Percentiles rank a stretch among this genome's conserved stretches.
Evolutionary conservation across 2,113 vertebrate genomes (phyloP).

Genomic region (Antigone vipio): DNA sequence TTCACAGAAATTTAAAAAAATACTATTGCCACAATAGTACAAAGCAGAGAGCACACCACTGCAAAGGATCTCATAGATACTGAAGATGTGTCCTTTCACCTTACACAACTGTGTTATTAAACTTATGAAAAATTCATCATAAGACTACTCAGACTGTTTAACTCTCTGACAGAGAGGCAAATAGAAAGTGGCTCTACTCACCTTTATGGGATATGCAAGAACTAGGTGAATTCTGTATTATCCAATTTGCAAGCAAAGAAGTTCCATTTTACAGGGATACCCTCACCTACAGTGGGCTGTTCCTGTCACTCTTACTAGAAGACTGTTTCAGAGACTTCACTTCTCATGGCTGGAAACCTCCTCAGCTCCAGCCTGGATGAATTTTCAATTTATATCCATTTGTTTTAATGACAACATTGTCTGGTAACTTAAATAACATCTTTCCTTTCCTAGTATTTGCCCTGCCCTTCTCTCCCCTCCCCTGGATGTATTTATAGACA

Average conservation of each 20-base stretch:
- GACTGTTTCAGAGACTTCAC: neutral
- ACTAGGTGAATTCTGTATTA: neutral
- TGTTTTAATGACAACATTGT: slow-evolving; percentile 61
- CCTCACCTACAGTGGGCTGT: neutral
- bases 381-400: slow-evolving; percentile 59
- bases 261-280: neutral
- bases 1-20: neutral
- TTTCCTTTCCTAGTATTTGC: slow-evolving; percentile 54
- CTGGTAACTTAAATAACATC: slow-evolving; percentile 57
- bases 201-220: neutral
- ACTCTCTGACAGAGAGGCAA: neutral
- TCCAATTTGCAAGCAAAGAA: neutral
- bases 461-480: slow-evolving; percentile 55
- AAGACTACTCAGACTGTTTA: neutral
- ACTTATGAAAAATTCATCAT: neutral
- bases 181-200: slow-evolving; percentile 14
- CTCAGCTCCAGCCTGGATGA: neutral
- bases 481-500: slow-evolving; percentile 54
- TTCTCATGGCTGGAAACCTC: neutral
- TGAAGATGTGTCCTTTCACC: neutral
- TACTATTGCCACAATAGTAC: neutral
- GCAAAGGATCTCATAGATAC: neutral
- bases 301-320: neutral
- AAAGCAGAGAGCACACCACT: neutral
- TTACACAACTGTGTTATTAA: neutral